Evolutionary conservation across 2,888 invertebrate genomes (phyloP).

Genomic region (Asteroscopus sphinx): DNA sequence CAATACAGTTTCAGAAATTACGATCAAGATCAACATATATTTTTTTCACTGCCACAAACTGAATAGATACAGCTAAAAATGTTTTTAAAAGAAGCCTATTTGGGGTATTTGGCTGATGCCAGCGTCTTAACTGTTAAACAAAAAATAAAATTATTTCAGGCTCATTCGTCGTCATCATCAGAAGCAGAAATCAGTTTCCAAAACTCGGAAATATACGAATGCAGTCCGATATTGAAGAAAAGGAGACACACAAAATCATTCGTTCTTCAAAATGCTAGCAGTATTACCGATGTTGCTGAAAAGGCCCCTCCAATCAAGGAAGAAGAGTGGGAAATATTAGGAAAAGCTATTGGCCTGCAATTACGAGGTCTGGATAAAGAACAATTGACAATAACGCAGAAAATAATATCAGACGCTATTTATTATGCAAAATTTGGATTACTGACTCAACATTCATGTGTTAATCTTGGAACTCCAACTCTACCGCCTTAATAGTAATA

Average conservation of each 20-base stretch:
- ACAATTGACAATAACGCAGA: slow-evolving; percentile 30
- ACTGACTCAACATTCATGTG: slow-evolving; percentile 24
- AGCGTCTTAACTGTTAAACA: background rate
- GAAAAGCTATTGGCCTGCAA: slow-evolving; percentile 29
- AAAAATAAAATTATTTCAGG: slow-evolving; percentile 1
- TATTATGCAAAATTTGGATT: slow-evolving; percentile 32
- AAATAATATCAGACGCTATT: slow-evolving; percentile 22
- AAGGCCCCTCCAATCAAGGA: background rate
- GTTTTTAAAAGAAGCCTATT: no score
- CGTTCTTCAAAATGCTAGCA: slow-evolving; percentile 2
- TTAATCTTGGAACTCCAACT: slow-evolving; percentile 10
- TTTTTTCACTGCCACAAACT: no score
- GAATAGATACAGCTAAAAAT: no score
- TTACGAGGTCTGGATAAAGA: slow-evolving; percentile 17
- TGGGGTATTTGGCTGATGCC: no score
- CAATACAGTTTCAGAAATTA: no score
- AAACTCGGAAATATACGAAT: slow-evolving; percentile 8
- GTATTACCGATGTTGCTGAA: background rate
- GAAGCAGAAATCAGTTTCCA: slow-evolving; percentile 20
- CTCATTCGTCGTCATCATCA: background rate
- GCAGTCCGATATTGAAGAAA: slow-evolving; percentile 6
- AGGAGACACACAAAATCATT: slow-evolving; percentile 22
- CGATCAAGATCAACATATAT: no score
- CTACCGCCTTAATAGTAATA: background rate
- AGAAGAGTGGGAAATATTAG: slow-evolving; percentile 28